Percentiles rank a stretch among this genome's conserved stretches.
These are phyloP conservation scores for Dexiosoma caninum DNA, from an alignment of 2,888 invertebrate species.

Conservation along the genomic window DNA sequence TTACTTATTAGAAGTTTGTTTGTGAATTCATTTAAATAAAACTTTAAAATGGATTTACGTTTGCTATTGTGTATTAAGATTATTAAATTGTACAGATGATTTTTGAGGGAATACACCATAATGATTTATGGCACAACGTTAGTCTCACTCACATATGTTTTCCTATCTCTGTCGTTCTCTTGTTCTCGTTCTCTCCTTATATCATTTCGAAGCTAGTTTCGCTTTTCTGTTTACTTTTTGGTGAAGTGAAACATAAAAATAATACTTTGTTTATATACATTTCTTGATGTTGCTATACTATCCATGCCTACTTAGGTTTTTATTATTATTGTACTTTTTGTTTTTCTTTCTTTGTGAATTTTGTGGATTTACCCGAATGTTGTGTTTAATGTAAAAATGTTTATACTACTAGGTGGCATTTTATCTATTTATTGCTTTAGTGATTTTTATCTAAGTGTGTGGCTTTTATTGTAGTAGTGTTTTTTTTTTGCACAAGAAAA, in stretches of 20 bases:
- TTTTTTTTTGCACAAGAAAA: slow-evolving; percentile 59
- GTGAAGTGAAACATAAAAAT: slow-evolving; percentile 35
- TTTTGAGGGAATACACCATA: slow-evolving; percentile 35
- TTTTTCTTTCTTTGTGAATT: slow-evolving; percentile 39
- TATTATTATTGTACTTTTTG: slow-evolving; percentile 19
- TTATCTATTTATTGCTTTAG: slow-evolving; percentile 76
- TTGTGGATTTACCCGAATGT: slow-evolving; percentile 50
- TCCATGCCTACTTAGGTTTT: too few species aligned
- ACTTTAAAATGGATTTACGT: slow-evolving; percentile 15
- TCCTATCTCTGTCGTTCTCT: neutral
- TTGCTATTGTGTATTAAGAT: slow-evolving; percentile 8
- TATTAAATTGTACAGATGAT: neutral
- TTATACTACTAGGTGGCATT: slow-evolving; percentile 68
- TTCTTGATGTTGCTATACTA: slow-evolving; percentile 41
- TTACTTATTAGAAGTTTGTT: neutral
- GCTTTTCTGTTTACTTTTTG: slow-evolving; percentile 27
- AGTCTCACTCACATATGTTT: slow-evolving; percentile 21
- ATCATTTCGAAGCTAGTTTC: neutral
- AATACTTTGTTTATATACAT: slow-evolving; percentile 52
- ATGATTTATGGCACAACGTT: slow-evolving; percentile 57
- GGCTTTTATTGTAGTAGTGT: slow-evolving; percentile 58
- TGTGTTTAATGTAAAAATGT: slow-evolving; percentile 55
- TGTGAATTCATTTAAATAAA: slow-evolving; percentile 19
- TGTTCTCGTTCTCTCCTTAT: neutral
- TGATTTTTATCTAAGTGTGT: slow-evolving; percentile 74